phyloP scores from a whole-genome alignment of 2,888 invertebrate species.

The Drosophila prolongata region DNA sequence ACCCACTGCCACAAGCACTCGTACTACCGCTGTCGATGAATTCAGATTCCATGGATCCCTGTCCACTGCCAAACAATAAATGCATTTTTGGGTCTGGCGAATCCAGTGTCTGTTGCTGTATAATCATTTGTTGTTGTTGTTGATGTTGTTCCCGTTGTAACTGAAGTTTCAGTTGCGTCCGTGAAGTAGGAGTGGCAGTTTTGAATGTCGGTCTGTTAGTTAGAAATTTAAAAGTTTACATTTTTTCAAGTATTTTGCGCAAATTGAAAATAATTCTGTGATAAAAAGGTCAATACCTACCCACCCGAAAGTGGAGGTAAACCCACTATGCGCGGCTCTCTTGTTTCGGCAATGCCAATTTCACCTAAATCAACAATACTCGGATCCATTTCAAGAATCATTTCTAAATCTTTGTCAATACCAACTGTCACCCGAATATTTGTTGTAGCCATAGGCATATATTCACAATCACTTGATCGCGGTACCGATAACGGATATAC shows the following conservation, averaged over 20 bases:
- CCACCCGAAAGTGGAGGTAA: conserved; percentile 83
- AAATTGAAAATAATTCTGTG: not conserved
- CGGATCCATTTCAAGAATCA: conserved; percentile 88
- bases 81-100: conserved; percentile 41
- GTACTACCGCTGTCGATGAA: conserved; percentile 48
- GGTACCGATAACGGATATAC: conserved; percentile 6
- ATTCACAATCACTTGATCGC: conserved; percentile 5
- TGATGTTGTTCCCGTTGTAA: conserved; percentile 92
- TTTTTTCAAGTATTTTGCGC: not conserved
- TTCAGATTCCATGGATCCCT: conserved; percentile 46
- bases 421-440: conserved; percentile 86
- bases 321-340: conserved; percentile 71
- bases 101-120: conserved; percentile 55
- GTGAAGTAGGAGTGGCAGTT: conserved; percentile 91
- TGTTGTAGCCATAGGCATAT: conserved; percentile 36
- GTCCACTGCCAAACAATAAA: conserved; percentile 31
- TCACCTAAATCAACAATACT: conserved; percentile 86
- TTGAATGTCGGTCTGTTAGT: conserved; percentile 91
- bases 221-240: conserved; percentile 20
- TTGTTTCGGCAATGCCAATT: conserved; percentile 62
- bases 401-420: conserved; percentile 87
- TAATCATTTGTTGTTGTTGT: conserved; percentile 70
- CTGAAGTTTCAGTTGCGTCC: conserved; percentile 94
- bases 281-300: conserved; percentile 63
- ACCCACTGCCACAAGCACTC: conserved; percentile 58